Evolutionary conservation across 2,797 vertebrate species (phyloP).

Genomic region (Urosaurus nigricauda): DNA sequence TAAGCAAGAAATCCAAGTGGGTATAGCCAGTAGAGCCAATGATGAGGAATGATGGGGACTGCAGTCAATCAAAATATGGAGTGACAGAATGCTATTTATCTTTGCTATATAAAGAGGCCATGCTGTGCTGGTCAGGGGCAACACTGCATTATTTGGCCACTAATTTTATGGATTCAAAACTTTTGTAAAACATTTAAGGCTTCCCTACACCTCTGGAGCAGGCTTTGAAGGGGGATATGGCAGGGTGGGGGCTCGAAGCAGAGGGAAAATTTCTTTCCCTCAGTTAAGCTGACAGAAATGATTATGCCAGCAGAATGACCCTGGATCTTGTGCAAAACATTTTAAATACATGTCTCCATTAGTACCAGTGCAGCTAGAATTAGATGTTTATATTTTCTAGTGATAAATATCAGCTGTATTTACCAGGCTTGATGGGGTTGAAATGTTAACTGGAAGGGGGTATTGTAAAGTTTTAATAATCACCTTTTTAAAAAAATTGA

Average conservation of each 20-base stretch:
- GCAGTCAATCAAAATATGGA: too few species aligned
- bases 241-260: too few species aligned
- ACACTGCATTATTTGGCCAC: background rate
- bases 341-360: conserved; percentile 21
- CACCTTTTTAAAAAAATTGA: too few species aligned
- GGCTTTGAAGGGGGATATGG: too few species aligned
- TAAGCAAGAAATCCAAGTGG: background rate
- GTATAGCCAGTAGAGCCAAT: too few species aligned
- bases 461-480: too few species aligned
- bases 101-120: too few species aligned
- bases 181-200: background rate
- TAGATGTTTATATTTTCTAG: background rate
- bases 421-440: background rate
- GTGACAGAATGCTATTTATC: too few species aligned
- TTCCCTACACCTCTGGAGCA: background rate
- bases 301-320: too few species aligned
- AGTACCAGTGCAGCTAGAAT: background rate
- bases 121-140: background rate
- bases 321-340: background rate
- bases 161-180: background rate
- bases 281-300: too few species aligned
- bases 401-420: conserved; percentile 6
- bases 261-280: too few species aligned
- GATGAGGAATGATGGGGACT: too few species aligned
- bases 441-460: conserved; percentile 2